These are phyloP conservation scores for Orientallactaga bullata DNA, from an alignment of 2,113 vertebrate genomes.

Conservation along the genomic window DNA sequence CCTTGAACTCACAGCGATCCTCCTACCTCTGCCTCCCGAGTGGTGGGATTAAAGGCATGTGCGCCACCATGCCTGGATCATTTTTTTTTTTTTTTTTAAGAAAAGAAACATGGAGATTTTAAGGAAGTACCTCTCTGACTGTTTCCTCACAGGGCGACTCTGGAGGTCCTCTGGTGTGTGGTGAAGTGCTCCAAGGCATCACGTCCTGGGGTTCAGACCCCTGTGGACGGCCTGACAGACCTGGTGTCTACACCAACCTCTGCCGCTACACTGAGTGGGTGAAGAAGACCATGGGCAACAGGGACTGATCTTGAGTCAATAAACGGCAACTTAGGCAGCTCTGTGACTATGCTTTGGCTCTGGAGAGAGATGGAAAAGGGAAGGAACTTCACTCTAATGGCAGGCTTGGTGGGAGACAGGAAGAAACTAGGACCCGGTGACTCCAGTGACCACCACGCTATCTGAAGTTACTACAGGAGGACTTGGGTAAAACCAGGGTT, in stretches of 20 bases:
- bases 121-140: background rate
- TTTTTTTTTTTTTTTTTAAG: too few relatives aligned
- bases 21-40: too few relatives aligned
- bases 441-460: background rate
- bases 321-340: background rate
- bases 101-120: background rate
- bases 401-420: background rate
- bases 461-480: background rate
- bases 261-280: constrained; percentile 88
- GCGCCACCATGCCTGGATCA: too few relatives aligned
- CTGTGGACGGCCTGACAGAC: constrained; percentile 84
- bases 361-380: too few relatives aligned
- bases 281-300: constrained; percentile 67
- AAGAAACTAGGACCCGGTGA: background rate
- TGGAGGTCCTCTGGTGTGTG: constrained; percentile 89
- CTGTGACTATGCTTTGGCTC: background rate
- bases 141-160: constrained; percentile 88
- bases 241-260: constrained; percentile 90
- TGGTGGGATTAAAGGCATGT: too few relatives aligned
- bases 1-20: too few relatives aligned
- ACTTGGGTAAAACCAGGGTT: background rate
- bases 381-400: background rate
- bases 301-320: constrained; percentile 40
- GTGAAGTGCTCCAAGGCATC: constrained; percentile 86
- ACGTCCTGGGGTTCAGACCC: constrained; percentile 92